phyloP scores from a whole-genome alignment of 1,140 invertebrate species.

The Nymphalis io region DNA sequence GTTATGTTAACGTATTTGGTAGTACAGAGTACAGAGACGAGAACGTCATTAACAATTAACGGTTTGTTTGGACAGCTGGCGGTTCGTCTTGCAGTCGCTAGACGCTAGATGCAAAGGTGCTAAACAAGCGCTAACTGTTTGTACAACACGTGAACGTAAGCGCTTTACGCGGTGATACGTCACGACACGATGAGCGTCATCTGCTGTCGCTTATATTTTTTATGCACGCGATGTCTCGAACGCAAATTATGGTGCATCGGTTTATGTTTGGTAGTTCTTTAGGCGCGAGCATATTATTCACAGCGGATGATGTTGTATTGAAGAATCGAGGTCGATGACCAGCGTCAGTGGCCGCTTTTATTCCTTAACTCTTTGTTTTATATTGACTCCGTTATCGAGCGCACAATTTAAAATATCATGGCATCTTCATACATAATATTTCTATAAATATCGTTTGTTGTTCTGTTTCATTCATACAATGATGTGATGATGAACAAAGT shows the following conservation, averaged over 20 bases:
- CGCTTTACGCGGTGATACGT: neutral
- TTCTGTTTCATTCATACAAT: no score
- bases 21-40: neutral
- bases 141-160: neutral
- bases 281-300: neutral
- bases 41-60: slow-evolving; percentile 1
- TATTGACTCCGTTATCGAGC: neutral
- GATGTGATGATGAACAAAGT: no score
- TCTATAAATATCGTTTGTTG: neutral
- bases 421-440: neutral
- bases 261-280: neutral
- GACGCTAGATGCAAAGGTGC: slow-evolving; percentile 7
- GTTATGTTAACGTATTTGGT: neutral
- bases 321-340: neutral
- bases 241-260: no score
- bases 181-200: neutral
- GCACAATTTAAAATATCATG: neutral
- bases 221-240: neutral
- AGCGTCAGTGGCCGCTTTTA: neutral
- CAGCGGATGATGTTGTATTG: neutral
- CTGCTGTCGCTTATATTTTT: neutral
- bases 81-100: slow-evolving; percentile 1
- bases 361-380: neutral
- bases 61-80: slow-evolving; percentile 25
- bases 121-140: slow-evolving; percentile 17